Evolutionary conservation across 2,888 invertebrate genomes (phyloP), one percentile per base, ranked within the genome.

Genomic region (Erebia aethiops): DNA sequence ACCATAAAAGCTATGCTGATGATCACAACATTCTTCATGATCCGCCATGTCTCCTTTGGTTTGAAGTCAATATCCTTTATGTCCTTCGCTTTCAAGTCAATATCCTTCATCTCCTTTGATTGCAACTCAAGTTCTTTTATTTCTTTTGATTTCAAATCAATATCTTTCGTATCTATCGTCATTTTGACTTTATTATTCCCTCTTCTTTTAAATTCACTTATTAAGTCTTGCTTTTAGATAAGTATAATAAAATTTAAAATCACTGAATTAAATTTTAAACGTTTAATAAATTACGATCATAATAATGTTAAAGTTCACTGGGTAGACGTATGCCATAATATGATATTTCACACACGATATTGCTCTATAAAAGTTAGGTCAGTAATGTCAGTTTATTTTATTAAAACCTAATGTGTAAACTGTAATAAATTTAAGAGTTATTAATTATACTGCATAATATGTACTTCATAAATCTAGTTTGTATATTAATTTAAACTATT

Each of bases 1-100:
- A 95, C 93, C 88, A 96, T 94, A 82, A 96, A 96, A 0, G 95
- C 95, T 4, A 95, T 62, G 72, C 95, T 95, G 78, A 96, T 88
- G 70, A 94, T 77, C 57, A 92, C 84, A 26, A 93, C 92, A 77
- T 94, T 94, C 78, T 93, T 93, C 78, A 89, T 71, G 61, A 93
- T 93, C 67, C 91, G 81, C 89, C 89, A 88, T 11, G 88, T 90
- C 76, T 88, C 87, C 7, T 71, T 77, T 1, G 88, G 82, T 71
- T 83, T 80, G 16, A 84, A 66, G 35, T 76, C 75, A 1, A 71
- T 76, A 2, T 78, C 78, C 67, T 73, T 71, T 70, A 46, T 62
- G 9, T 49, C 46, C 46, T 62, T 46, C 8, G 11, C 13, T 49
- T 62, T 62, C 1, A 62, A n/a, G 18, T 62, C 46, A 8, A 43